These are phyloP conservation scores for Pithys albifrons DNA, from an alignment of 2,113 vertebrate genomes.

Conservation along the genomic window DNA sequence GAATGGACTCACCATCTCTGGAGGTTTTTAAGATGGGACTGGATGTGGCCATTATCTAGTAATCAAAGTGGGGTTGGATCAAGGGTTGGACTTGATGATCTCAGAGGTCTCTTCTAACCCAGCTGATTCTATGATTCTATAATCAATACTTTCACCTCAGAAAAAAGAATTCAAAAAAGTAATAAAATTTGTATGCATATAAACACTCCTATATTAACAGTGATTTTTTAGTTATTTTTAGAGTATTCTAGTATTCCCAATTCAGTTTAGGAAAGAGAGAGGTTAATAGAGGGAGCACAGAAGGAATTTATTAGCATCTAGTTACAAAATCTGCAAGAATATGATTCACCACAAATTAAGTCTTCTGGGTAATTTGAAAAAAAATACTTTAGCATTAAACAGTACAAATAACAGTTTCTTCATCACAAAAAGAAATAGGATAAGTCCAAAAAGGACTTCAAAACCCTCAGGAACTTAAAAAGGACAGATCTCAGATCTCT, in stretches of 20 bases:
- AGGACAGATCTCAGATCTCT: background rate
- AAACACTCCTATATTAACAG: background rate
- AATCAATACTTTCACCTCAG: background rate
- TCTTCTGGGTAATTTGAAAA: background rate
- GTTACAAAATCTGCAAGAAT: background rate
- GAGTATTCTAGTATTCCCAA: background rate
- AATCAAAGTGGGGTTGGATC: no score
- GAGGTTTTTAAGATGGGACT: no score
- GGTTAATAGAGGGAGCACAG: background rate
- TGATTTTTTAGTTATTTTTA: background rate
- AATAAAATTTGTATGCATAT: background rate
- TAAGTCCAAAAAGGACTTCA: background rate
- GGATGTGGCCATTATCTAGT: no score
- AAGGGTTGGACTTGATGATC: no score
- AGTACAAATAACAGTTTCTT: background rate
- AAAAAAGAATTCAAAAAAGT: background rate
- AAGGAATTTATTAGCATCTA: background rate
- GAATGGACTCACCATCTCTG: no score
- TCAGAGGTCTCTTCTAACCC: no score
- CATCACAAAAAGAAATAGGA: background rate
- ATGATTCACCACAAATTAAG: background rate
- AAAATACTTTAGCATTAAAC: background rate
- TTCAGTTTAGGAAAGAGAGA: background rate
- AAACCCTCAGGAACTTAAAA: background rate
- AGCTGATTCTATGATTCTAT: no score